phyloP scores from a whole-genome alignment of 2,888 invertebrate species.

The Ophraella communa region DNA sequence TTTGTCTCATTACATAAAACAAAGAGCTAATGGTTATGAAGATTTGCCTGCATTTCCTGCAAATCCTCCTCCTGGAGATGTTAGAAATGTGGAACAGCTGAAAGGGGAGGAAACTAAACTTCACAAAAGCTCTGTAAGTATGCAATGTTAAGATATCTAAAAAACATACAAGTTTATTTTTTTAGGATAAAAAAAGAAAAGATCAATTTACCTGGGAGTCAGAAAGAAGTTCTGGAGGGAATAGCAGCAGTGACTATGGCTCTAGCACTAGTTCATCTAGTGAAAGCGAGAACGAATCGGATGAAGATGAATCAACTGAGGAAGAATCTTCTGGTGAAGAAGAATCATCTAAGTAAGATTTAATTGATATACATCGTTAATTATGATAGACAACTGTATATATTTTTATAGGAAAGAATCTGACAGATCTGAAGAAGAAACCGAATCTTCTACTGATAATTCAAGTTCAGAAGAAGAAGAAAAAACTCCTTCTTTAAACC shows the following conservation, averaged over 20 bases:
- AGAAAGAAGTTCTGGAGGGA: constrained; percentile 58
- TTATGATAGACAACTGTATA: background rate
- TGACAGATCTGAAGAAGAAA: constrained; percentile 37
- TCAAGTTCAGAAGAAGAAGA: constrained; percentile 33
- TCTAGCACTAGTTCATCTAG: constrained; percentile 50
- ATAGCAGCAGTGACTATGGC: constrained; percentile 44
- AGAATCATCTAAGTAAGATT: constrained; percentile 39
- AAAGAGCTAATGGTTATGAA: constrained; percentile 85
- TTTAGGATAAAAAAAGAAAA: constrained; percentile 46
- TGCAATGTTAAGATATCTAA: background rate
- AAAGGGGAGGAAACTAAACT: constrained; percentile 50
- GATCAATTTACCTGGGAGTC: constrained; percentile 54
- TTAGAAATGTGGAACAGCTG: constrained; percentile 74
- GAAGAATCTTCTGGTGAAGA: constrained; percentile 43
- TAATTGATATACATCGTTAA: background rate
- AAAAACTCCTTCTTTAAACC: constrained; percentile 30
- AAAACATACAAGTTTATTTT: constrained; percentile 8
- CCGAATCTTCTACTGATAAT: constrained; percentile 38
- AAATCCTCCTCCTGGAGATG: constrained; percentile 73
- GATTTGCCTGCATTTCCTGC: constrained; percentile 86
- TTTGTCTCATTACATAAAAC: constrained; percentile 91
- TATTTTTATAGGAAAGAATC: constrained; percentile 14
- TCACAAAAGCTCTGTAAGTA: constrained; percentile 43
- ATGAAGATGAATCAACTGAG: constrained; percentile 39
- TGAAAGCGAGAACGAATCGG: constrained; percentile 42